Evolutionary conservation across 2,888 invertebrate genomes (phyloP).

Genomic region (Lottia gigantea): DNA sequence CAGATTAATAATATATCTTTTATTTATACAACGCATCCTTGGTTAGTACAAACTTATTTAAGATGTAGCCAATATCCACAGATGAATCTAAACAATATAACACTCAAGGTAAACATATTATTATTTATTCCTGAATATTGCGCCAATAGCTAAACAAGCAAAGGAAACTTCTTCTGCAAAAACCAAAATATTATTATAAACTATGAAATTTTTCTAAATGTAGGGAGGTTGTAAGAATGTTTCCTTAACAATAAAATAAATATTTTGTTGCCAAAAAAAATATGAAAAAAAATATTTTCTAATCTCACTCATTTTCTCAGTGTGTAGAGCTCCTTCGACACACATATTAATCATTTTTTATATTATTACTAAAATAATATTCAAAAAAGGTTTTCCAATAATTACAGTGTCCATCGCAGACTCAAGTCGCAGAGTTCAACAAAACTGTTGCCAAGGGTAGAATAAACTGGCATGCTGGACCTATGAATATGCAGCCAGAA

Average conservation of each 20-base stretch:
- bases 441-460: conserved; percentile 46
- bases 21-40: conserved; percentile 64
- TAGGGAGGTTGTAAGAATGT: no score
- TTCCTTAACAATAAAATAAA: no score
- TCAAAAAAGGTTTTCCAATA: no score
- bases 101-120: conserved; percentile 44
- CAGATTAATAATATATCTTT: conserved; percentile 52
- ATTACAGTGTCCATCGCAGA: conserved; percentile 54
- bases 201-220: no score
- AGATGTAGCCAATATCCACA: conserved; percentile 50
- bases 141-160: no score
- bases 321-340: no score
- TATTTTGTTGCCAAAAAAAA: no score
- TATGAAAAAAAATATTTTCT: background rate
- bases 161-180: no score
- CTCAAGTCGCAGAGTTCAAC: conserved; percentile 38
- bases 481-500: conserved; percentile 67
- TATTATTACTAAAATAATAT: no score
- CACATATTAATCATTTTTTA: no score
- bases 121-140: background rate
- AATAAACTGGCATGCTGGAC: conserved; percentile 63
- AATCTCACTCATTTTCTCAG: no score
- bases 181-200: no score
- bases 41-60: conserved; percentile 59
- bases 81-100: conserved; percentile 46